These are phyloP conservation scores for Mesaphorura yosii DNA, from an alignment of 1,140 invertebrate species.

Conservation along the genomic window DNA sequence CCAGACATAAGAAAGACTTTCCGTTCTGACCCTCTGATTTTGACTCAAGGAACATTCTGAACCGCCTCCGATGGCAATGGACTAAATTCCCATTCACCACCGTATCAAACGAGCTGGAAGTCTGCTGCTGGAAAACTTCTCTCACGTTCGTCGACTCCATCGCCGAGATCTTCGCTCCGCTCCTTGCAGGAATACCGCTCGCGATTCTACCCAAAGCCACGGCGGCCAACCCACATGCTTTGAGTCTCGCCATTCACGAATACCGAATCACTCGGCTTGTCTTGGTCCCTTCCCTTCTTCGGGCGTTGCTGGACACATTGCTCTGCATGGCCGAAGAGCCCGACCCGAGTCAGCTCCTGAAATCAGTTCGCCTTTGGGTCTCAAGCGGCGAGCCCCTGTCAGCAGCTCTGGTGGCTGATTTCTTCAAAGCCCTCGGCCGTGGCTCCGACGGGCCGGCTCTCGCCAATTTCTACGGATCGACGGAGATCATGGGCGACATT, in stretches of 20 bases:
- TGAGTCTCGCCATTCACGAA: constrained; percentile 53
- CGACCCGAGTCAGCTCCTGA: constrained; percentile 34
- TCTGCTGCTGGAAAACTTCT: constrained; percentile 75
- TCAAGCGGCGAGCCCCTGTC: constrained; percentile 67
- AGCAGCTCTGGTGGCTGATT: constrained; percentile 52
- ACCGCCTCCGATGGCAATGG: constrained; percentile 76
- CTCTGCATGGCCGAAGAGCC: constrained; percentile 32
- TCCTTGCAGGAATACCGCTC: constrained; percentile 53
- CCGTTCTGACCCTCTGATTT: neutral
- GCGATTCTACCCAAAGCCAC: constrained; percentile 56
- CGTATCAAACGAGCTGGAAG: no score
- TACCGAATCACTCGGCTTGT: constrained; percentile 63
- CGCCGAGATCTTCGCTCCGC: constrained; percentile 68
- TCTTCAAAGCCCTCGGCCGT: constrained; percentile 54
- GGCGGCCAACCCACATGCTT: constrained; percentile 59
- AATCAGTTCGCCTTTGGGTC: constrained; percentile 58
- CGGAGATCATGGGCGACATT: constrained; percentile 73
- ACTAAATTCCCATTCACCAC: constrained; percentile 53
- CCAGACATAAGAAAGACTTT: neutral
- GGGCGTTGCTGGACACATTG: constrained; percentile 60
- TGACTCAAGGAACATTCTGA: constrained; percentile 49
- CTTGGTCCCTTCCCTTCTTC: constrained; percentile 66
- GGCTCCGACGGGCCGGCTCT: constrained; percentile 50
- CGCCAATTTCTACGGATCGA: constrained; percentile 81
- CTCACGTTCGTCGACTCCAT: constrained; percentile 79